These are phyloP conservation scores for Asobara japonica DNA, from an alignment of 1,140 invertebrate species.

Conservation along the genomic window DNA sequence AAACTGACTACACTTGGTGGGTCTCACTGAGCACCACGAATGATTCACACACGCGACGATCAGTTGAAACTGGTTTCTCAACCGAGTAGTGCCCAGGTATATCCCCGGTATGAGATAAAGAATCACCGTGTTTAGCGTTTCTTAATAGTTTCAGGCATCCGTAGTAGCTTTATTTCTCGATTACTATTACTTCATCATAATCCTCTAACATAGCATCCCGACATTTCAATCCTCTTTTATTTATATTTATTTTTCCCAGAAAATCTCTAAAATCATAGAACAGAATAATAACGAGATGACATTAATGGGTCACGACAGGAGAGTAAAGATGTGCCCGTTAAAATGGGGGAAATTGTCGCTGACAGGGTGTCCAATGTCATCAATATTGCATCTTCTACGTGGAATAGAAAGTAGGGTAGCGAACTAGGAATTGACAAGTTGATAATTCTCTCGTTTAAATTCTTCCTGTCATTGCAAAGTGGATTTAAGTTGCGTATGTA, in stretches of 20 bases:
- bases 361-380: not conserved
- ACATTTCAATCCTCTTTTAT: not conserved
- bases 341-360: not conserved
- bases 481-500: too few relatives aligned
- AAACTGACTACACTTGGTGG: not conserved
- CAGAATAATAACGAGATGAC: not conserved
- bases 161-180: slow-evolving; percentile 1
- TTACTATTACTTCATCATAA: not conserved
- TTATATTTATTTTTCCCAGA: not conserved
- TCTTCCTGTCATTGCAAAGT: too few relatives aligned
- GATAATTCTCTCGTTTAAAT: too few relatives aligned
- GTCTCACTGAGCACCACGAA: not conserved
- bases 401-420: too few relatives aligned
- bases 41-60: slow-evolving; percentile 3
- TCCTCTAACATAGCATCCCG: not conserved
- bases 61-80: slow-evolving; percentile 20
- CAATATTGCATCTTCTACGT: not conserved
- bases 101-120: slow-evolving; percentile 15
- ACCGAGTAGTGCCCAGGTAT: slow-evolving; percentile 6
- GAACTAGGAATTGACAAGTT: too few relatives aligned
- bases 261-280: not conserved
- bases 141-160: slow-evolving; percentile 4
- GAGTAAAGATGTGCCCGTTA: not conserved
- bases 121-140: slow-evolving; percentile 23
- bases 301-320: not conserved